phyloP scores from a whole-genome alignment of 1,140 invertebrate species.

The Akabosia matsudoensis region DNA sequence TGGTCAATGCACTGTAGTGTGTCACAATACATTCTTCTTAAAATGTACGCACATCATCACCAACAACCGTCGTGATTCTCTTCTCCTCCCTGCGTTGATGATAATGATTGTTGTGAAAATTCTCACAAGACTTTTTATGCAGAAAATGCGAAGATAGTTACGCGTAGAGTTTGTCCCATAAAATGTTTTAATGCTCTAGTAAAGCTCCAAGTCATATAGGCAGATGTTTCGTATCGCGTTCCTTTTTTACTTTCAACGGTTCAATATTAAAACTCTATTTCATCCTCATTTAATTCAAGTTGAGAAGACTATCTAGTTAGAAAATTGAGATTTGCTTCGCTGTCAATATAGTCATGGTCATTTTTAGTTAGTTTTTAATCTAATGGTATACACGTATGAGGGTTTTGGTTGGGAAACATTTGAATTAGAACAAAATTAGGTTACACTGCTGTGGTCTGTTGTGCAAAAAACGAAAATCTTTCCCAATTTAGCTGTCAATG shows the following conservation, averaged over 20 bases:
- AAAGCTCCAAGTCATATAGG: background rate
- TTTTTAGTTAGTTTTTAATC: background rate
- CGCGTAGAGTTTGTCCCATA: no score
- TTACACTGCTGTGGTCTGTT: background rate
- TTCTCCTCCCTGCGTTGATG: background rate
- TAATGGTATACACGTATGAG: no score
- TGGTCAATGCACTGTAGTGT: slow-evolving; percentile 14
- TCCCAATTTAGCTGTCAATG: background rate
- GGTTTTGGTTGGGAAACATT: background rate
- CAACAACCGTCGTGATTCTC: background rate
- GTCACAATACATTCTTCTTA: background rate
- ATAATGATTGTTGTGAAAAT: slow-evolving; percentile 16
- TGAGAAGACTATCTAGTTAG: no score
- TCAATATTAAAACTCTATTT: background rate
- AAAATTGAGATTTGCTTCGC: slow-evolving; percentile 2
- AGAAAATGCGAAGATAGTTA: no score
- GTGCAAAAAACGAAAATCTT: background rate
- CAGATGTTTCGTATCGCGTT: background rate
- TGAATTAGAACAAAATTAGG: background rate
- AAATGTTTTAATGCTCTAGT: slow-evolving; percentile 17
- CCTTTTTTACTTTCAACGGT: slow-evolving; percentile 1
- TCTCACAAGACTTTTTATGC: no score
- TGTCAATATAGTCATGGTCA: background rate
- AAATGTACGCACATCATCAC: background rate
- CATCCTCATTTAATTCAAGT: no score